Base-by-base conservation (phyloP, 2,888 invertebrate species). In the Tuberolachnus salignus region DNA sequence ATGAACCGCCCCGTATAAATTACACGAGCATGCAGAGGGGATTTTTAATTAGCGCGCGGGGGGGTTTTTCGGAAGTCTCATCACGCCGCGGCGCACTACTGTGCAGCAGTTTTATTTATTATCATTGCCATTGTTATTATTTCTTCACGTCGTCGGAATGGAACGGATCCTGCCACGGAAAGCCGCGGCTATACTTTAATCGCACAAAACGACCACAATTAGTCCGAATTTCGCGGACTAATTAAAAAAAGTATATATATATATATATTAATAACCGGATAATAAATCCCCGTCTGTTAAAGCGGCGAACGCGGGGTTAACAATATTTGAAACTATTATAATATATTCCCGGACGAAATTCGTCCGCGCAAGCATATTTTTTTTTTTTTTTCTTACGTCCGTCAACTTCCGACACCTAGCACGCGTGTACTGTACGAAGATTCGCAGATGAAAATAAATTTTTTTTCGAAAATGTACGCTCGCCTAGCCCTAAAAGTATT, bases 151-250 rank as follows among this genome's bases (percentile, higher is more conserved):
- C 64, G 34, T 21, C 44, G 42, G 63, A 34, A 34, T 6, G 34
- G 73, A 64, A 74, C 64, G 53, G 51, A 74, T 64, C 16, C 49
- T 19, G 8, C 66, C 46, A 10, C 34, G 34, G 34, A 75, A 75
- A 55, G 75, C 34, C 6, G 34, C 34, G 6, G 34, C 6, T 34
- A 34, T 34, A 34, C 75, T 73, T 73, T 64, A 74, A 74, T 74
- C 73, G 44, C 44, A 64, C 73, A 63, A 74, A 64, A 74, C 63
- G 64, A 74, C 73, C 73, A 53, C 73, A 74, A 74, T 74, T 74
- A 74, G 63, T 74, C 63, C 63, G 14, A 74, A 74, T 74, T 64
- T 42, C 44, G 64, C 53, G 73, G 53, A 64, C 51, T 74, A 64
- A 74, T 74, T 64, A 72, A 72, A 72, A 73, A 57, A 72, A 57